Conservation (phyloP, 2,888 invertebrate genomes). For the Drosophila fulvimacula region DNA sequence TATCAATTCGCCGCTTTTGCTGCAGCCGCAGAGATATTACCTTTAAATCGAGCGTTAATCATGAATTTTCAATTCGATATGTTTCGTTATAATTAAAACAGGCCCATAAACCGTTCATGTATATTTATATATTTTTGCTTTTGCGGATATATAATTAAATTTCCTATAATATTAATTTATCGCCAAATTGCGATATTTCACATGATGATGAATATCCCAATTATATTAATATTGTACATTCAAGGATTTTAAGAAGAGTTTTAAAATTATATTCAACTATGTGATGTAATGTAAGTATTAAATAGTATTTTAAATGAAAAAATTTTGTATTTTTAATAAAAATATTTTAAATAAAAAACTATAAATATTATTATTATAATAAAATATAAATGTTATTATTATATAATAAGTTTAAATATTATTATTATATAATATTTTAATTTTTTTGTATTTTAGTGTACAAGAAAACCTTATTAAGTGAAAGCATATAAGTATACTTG, state of each 20-base stretch:
- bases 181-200: background rate
- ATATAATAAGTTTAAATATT: too few species aligned
- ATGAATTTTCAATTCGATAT: conserved; percentile 17
- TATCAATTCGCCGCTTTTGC: conserved; percentile 17
- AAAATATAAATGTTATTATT: too few species aligned
- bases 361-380: too few species aligned
- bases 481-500: too few species aligned
- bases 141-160: background rate
- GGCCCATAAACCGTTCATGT: background rate
- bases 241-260: background rate
- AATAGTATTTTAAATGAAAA: too few species aligned
- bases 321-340: too few species aligned
- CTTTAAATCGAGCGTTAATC: conserved; percentile 13
- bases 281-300: too few species aligned
- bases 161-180: background rate
- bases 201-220: background rate
- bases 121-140: background rate
- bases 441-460: too few species aligned
- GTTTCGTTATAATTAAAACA: conserved; percentile 12
- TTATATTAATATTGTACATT: background rate
- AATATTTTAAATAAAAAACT: too few species aligned
- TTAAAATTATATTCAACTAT: too few species aligned
- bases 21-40: background rate
- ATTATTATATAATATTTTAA: too few species aligned
- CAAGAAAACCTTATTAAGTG: too few species aligned